These are phyloP conservation scores for Stenchaetothrips biformis DNA, from an alignment of 2,888 invertebrate species.

Conservation along the genomic window DNA sequence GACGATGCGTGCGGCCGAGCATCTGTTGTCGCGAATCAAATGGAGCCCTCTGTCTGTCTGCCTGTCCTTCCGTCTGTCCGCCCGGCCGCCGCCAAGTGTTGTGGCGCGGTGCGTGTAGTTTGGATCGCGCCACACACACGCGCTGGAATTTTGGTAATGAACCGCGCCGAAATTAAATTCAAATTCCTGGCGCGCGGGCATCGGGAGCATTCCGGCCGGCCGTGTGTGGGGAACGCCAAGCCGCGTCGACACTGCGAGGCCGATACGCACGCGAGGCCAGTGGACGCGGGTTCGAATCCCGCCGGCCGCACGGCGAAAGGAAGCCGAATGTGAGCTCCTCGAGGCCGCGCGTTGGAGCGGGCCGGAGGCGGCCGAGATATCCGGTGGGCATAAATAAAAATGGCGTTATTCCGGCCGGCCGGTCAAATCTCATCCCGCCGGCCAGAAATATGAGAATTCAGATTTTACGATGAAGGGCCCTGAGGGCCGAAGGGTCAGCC, in stretches of 20 bases:
- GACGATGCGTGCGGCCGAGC: too few relatives aligned
- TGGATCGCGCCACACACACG: not conserved
- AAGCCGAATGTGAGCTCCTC: too few relatives aligned
- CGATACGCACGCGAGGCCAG: too few relatives aligned
- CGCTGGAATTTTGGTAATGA: not conserved
- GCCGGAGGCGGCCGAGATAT: not conserved
- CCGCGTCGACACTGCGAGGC: too few relatives aligned
- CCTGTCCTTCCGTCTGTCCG: not conserved
- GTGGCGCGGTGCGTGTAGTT: too few relatives aligned
- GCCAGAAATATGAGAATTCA: not conserved
- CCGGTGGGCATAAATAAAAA: not conserved
- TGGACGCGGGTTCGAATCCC: too few relatives aligned
- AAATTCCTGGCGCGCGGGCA: not conserved
- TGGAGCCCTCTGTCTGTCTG: not conserved
- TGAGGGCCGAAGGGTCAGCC: not conserved
- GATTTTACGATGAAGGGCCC: not conserved
- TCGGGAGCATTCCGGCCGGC: not conserved
- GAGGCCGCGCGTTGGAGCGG: not conserved
- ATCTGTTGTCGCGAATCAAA: too few relatives aligned
- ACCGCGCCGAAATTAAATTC: not conserved
- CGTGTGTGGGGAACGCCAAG: too few relatives aligned
- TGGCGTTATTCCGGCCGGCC: not conserved
- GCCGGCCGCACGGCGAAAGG: too few relatives aligned
- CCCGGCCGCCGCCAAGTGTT: too few relatives aligned
- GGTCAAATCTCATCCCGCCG: not conserved